Evolutionary conservation across 2,797 vertebrate genomes (phyloP), one percentile per base, ranked within the genome.

Genomic region (Paedocypris micromegethes): DNA sequence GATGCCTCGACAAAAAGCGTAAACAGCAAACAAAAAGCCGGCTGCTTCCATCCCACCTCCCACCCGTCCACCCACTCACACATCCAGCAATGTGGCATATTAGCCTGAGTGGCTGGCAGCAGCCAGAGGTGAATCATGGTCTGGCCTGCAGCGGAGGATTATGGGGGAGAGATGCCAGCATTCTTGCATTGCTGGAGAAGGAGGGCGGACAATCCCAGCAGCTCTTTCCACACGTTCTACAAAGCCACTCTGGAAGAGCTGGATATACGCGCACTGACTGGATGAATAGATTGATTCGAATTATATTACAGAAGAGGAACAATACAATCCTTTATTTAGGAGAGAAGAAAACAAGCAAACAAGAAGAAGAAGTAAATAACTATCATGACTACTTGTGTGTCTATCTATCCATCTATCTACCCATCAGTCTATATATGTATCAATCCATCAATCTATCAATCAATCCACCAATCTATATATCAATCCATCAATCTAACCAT

Each of bases 141-240:
- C 74, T 76, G 23, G 62, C 75, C 77, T n/a, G 2, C 71, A 78
- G 79, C 75, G 78, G 78, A 78, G 61, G 58, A 68, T 74, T 75
- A 62, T 82, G 84, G 80, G 72, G 73, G 72, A 81, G 50, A 80
- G 70, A 78, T 80, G 80, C 78, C 79, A 76, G 62, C 76, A 64
- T 79, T 81, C 72, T 72, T 83, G 79, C 64, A 72, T 65, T 57
- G 72, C 51, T 45, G 42, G 59, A 56, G 75, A 69, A 61, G 7
- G 6, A 74, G 66, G 72, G 67, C 55, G 56, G 66, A 69, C 79
- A 80, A 79, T 79, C 74, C 81, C 70, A 77, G 80, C 76, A 69
- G 52, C 52, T 47, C 23, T 66, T 63, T 63, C 58, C 73, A 68
- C 66, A 74, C 64, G 73, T 73, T 62, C 50, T 57, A 58, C 70